phyloP scores from a whole-genome alignment of 2,797 vertebrate species.

The Tragopan temminckii region DNA sequence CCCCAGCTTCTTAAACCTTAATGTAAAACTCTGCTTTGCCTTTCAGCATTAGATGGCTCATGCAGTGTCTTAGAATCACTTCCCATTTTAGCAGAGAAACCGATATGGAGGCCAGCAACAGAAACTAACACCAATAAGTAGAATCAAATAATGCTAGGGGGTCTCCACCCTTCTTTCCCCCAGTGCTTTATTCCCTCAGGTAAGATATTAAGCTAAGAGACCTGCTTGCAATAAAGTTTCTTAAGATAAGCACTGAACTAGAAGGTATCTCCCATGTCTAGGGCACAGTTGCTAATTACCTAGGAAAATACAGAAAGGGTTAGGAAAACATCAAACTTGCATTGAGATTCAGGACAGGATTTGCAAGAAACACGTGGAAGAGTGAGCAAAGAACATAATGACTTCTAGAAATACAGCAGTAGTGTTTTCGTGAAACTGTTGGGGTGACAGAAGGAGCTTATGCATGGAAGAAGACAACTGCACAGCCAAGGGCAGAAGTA shows the following conservation, averaged over 20 bases:
- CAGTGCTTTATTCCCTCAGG: not conserved
- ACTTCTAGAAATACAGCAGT: not conserved
- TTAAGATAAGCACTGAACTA: constrained; percentile 12
- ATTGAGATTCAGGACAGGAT: not conserved
- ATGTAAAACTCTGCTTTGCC: not conserved
- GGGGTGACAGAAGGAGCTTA: rapidly evolving
- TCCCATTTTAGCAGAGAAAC: not conserved
- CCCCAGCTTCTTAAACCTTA: not conserved
- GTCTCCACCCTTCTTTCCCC: not conserved
- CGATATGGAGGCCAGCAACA: not conserved
- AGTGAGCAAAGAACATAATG: not conserved
- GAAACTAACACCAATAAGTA: not conserved
- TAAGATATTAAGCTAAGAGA: constrained; percentile 3
- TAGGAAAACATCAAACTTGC: constrained; percentile 13
- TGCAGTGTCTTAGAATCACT: not conserved
- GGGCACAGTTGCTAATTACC: constrained; percentile 3
- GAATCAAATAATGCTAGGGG: not conserved
- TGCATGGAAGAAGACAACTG: not conserved
- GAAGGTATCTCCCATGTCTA: constrained; percentile 43
- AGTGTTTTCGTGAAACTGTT: not conserved
- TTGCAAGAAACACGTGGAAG: not conserved
- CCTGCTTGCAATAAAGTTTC: constrained; percentile 23
- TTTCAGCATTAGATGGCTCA: not conserved
- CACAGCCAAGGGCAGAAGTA: not conserved
- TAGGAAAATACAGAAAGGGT: constrained; percentile 16